Conservation (phyloP, 2,113 vertebrate genomes). For the Caranx melampygus region DNA sequence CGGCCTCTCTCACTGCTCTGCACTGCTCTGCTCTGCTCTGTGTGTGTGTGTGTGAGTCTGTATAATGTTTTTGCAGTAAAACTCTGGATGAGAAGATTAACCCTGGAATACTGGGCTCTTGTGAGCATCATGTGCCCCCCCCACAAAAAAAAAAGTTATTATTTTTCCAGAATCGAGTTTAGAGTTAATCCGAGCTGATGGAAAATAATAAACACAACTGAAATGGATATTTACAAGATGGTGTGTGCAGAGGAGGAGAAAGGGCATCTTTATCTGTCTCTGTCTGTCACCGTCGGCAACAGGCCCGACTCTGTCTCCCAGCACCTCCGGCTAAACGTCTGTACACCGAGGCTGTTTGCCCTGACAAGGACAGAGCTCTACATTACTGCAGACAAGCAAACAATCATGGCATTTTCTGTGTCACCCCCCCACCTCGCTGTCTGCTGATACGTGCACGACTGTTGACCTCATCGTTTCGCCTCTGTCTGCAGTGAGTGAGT, state of each 20-base stretch:
- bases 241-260: not conserved
- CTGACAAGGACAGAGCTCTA: conserved; percentile 40
- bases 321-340: conserved; percentile 1
- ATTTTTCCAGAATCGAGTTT: conserved; percentile 13
- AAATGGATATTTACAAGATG: conserved; percentile 6
- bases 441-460: conserved; percentile 9
- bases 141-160: conserved; percentile 4
- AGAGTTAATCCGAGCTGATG: not conserved
- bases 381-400: conserved; percentile 50
- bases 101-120: conserved; percentile 2
- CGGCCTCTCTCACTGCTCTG: conserved; percentile 23
- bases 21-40: conserved; percentile 4
- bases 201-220: not conserved
- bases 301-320: not conserved
- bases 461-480: conserved; percentile 19
- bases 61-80: conserved; percentile 26
- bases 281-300: not conserved
- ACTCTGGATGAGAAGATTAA: conserved; percentile 29
- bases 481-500: conserved; percentile 33
- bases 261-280: not conserved
- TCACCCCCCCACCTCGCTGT: not conserved
- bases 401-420: conserved; percentile 45
- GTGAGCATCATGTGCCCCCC: conserved; percentile 6
- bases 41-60: conserved; percentile 10
- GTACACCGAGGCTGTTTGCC: conserved; percentile 4